These are phyloP conservation scores for Ceratosolen fusciceps DNA, from an alignment of 1,140 invertebrate species.

Conservation along the genomic window DNA sequence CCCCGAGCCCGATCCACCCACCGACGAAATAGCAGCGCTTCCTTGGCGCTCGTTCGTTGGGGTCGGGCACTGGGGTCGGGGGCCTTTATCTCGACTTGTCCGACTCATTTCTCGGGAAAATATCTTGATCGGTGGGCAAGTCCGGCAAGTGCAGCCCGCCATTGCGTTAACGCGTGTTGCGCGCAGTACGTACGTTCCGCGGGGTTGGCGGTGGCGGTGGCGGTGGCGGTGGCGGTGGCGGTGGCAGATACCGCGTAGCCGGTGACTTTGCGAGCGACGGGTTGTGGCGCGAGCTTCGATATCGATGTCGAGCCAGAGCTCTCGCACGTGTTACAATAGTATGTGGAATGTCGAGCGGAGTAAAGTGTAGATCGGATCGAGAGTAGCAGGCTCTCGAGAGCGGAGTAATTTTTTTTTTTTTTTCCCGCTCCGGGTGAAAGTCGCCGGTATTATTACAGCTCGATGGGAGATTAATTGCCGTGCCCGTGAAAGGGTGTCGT, in stretches of 20 bases:
- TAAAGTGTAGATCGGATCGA: too few relatives aligned
- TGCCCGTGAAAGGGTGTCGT: constrained; percentile 50
- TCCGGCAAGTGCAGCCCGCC: not conserved
- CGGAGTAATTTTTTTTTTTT: constrained; percentile 37
- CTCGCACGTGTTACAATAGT: too few relatives aligned
- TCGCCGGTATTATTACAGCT: constrained; percentile 52
- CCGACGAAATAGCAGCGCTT: too few relatives aligned
- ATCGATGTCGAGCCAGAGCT: not conserved
- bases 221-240: too few relatives aligned
- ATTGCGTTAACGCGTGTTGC: too few relatives aligned
- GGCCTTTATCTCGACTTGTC: constrained; percentile 51
- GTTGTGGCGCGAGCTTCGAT: not conserved
- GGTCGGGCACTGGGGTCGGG: constrained; percentile 50
- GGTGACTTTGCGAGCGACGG: too few relatives aligned
- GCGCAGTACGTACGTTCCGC: too few relatives aligned
- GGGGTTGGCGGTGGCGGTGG: too few relatives aligned
- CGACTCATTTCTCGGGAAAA: not conserved
- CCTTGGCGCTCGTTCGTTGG: constrained; percentile 65
- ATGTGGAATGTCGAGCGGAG: too few relatives aligned
- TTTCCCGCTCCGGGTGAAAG: not conserved
- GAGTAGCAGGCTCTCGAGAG: constrained; percentile 9
- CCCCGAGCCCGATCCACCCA: too few relatives aligned
- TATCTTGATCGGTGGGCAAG: not conserved
- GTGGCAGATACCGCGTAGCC: too few relatives aligned
- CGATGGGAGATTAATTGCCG: constrained; percentile 68